These are phyloP conservation scores for Pissodes strobi DNA, from an alignment of 1,140 invertebrate species.

Conservation along the genomic window DNA sequence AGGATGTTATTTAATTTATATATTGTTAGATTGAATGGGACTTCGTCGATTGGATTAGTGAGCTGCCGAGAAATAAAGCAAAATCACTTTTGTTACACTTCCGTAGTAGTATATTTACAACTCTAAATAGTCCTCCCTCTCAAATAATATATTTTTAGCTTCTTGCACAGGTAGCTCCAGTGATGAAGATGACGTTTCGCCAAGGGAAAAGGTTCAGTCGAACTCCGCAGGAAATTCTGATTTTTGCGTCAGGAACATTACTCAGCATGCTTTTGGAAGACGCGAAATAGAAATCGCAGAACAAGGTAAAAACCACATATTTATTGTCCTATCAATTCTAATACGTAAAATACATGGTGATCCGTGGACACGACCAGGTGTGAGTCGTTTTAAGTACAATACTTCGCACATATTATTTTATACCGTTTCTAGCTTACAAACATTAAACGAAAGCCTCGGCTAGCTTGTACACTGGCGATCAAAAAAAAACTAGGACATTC, in stretches of 20 bases:
- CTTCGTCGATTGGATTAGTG: no score
- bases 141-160: conserved; percentile 59
- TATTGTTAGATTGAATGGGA: no score
- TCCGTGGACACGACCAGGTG: no score
- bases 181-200: conserved; percentile 82
- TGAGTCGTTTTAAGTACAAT: no score
- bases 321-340: not conserved
- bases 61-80: no score
- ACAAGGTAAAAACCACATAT: conserved; percentile 78
- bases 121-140: not conserved
- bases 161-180: conserved; percentile 89
- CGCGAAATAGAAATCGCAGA: conserved; percentile 98
- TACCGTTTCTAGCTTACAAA: no score
- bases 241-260: conserved; percentile 91
- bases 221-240: conserved; percentile 79
- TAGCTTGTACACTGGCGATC: no score
- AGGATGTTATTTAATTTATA: no score
- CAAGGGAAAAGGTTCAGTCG: conserved; percentile 84
- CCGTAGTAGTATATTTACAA: not conserved
- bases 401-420: no score
- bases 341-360: not conserved
- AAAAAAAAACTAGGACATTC: no score
- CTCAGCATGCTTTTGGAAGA: conserved; percentile 90
- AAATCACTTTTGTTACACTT: no score
- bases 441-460: no score